Evolutionary conservation across 1,140 invertebrate genomes (phyloP).

Genomic region (Condylostylus longicornis): DNA sequence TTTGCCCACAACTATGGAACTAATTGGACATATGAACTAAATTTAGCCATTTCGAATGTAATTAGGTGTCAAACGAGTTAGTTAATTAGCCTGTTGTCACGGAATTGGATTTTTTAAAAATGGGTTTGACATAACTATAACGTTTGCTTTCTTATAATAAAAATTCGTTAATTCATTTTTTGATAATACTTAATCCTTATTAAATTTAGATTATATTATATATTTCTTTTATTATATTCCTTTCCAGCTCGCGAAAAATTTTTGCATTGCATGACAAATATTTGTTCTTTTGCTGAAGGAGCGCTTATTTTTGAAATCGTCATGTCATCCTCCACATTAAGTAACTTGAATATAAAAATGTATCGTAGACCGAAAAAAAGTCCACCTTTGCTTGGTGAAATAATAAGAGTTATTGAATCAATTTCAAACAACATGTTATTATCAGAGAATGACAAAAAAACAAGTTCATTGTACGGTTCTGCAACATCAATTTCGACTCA

Average conservation of each 20-base stretch:
- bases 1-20: too few species aligned
- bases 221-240: conserved; percentile 2
- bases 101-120: too few species aligned
- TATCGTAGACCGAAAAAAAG: conserved; percentile 29
- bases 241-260: conserved; percentile 27
- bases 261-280: conserved; percentile 33
- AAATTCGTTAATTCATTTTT: background rate
- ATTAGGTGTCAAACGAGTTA: too few species aligned
- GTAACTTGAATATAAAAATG: conserved; percentile 5
- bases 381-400: conserved; percentile 49
- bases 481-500: conserved; percentile 26
- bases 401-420: conserved; percentile 48
- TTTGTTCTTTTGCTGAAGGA: conserved; percentile 26
- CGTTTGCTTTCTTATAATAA: background rate
- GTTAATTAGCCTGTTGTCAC: too few species aligned
- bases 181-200: too few species aligned
- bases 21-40: too few species aligned
- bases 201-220: too few species aligned
- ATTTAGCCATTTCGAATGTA: too few species aligned
- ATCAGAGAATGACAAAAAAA: conserved; percentile 20
- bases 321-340: background rate
- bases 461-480: conserved; percentile 20
- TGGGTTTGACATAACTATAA: too few species aligned
- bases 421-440: conserved; percentile 33
- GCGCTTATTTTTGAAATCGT: conserved; percentile 4